Conservation (phyloP, 2,797 vertebrate species). For the Ctenopoma kingsleyae region DNA sequence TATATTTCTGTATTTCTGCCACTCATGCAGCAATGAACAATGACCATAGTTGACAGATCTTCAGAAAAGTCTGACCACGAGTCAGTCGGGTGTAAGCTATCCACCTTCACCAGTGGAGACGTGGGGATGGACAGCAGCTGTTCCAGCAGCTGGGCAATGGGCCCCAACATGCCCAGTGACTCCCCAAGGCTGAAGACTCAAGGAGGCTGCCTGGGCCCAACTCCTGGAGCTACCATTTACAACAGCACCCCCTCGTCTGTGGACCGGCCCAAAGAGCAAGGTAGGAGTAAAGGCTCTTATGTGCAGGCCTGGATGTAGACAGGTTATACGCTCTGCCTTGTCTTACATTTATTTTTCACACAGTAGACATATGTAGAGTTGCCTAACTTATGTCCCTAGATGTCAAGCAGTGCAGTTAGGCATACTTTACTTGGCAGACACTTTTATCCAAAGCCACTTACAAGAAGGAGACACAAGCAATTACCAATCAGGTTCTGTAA, state of each 20-base stretch:
- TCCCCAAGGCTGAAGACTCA: constrained; percentile 87
- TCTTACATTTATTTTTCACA: not conserved
- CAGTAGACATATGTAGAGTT: not conserved
- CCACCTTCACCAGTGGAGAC: constrained; percentile 90
- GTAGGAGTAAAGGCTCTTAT: constrained; percentile 66
- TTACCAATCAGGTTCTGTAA: too few species aligned
- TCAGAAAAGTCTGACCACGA: constrained; percentile 93
- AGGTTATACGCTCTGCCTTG: not conserved
- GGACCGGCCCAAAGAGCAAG: constrained; percentile 92
- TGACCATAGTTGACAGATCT: constrained; percentile 98
- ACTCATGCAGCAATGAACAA: constrained; percentile 92
- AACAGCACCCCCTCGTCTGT: constrained; percentile 84
- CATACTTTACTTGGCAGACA: too few species aligned
- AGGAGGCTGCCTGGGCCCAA: constrained; percentile 88
- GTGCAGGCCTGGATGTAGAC: not conserved
- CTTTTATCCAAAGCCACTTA: too few species aligned
- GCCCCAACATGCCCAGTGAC: constrained; percentile 86
- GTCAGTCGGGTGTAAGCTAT: constrained; percentile 89
- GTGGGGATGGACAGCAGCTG: constrained; percentile 90
- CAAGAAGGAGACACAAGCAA: too few species aligned
- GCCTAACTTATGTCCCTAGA: not conserved
- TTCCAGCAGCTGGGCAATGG: constrained; percentile 88
- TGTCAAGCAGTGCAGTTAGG: not conserved
- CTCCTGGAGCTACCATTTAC: constrained; percentile 91
- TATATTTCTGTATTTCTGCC: constrained; percentile 20